Evolutionary conservation across 2,888 invertebrate genomes (phyloP), one percentile per base, ranked within the genome.

Genomic region (Machimus atricapillus): DNA sequence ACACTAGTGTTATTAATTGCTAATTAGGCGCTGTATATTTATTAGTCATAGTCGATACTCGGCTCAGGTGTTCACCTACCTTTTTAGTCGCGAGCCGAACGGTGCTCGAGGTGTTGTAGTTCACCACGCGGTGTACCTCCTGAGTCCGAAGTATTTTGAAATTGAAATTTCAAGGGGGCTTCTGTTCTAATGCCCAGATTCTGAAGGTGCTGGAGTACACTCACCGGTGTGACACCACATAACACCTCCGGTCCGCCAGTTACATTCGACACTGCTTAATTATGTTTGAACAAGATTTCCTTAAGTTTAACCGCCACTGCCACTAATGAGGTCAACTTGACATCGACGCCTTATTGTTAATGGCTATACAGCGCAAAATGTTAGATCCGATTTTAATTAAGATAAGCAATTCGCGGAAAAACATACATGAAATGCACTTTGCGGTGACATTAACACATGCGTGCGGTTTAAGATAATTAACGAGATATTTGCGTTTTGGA

Each of bases 1-100:
- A 66, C 19, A 82, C 37, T 82, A 79, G 79, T 82, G 82, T 82
- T 82, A 82, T 82, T 82, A 82, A 82, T 82, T 82, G 82, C 82
- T 82, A 82, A 82, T 82, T 82, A 82, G 58, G 58, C 52, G 66
- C 23, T 82, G 58, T 82, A 58, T 82, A 66, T 82, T 34, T 82
- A 82, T 82, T 82, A 82, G 82, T 82, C 82, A 82, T 82, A 52
- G 43, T 46, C 43, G 43, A 46, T 46, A 46, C 12, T 34, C 58
- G 34, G 31, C 37, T 82, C 82, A 82, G 82, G 82, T 82, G 82
- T 82, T 46, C 52, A 56, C 19, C 66, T 52, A 37, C 66, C 37
- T 16, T 46, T 46, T 58, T 66, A 37, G 82, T 37, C 37, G 82
- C 34, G 27, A 16, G 52, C 52, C 52, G 19, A n/a, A 6, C 31